Evolutionary conservation across 2,113 vertebrate genomes (phyloP), one percentile per base, ranked within the genome.

Genomic region (Ellobius talpinus): DNA sequence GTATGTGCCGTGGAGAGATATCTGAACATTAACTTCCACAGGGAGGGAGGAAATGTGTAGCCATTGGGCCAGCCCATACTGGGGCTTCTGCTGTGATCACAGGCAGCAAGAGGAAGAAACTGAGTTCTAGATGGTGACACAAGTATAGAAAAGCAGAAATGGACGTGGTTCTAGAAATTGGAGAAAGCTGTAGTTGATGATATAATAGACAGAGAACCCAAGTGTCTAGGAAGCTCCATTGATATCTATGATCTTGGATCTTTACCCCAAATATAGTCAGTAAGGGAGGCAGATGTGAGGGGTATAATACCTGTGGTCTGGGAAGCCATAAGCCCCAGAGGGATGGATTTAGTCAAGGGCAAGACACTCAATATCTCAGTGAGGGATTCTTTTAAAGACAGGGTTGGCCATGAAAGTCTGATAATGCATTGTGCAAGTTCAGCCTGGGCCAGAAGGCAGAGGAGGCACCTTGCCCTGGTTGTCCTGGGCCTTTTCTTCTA

Each of bases 1-100:
- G 13, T 3, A 12, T 19, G 3, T 1, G 42, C 5, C 17, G 0
- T 23, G 3, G 0, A 0, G 14, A 58, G 68, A 7, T 85, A 4
- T 8, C 2, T 86, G 16, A 8, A 72, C 77, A 70, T 14, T 10
- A 8, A 2, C 3, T n/a, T 31, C 74, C 26, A 31, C 0, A 47
- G 3, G 24, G 13, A 90, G 45, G 42, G 7, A 26, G 42, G 36
- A n/a, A 16, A 4, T 1, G 4, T 12, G 7, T 7, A 7, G 11
- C 45, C 0, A 26, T 17, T 23, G 17, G 9, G 17, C 36, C 5
- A 63, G 47, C 33, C n/a, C n/a, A 13, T 55, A n/a, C 72, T 1
- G 31, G 17, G 39, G 29, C 29, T 63, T n/a, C 61, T 10, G 52
- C 39, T 55, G 11, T 23, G 72, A 42, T 70, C 73, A 33, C 1